Evolutionary conservation across 2,113 vertebrate genomes (phyloP), one percentile per base, ranked within the genome.

Genomic region (Nipponia nippon): DNA sequence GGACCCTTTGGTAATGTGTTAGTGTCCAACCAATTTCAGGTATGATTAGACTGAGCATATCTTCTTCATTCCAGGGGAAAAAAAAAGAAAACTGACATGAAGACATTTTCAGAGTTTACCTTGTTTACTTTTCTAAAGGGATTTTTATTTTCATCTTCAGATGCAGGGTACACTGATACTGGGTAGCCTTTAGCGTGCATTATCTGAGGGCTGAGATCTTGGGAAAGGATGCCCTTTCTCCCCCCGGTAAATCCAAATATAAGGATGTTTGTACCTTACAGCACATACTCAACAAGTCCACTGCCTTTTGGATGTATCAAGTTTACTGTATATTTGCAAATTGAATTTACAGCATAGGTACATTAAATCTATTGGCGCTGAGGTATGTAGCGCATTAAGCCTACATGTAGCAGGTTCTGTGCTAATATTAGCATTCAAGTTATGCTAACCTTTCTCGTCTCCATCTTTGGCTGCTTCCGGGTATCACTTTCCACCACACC

Each of bases 351-450:
- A 95, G 72, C 63, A 10, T 77, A 30, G 46, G 38, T 93, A 65
- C 67, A 53, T 76, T 77, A 70, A 70, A 29, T 75, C 63, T 87
- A 6, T 89, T 89, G 80, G 63, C 6, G 4, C 52, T 63, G 61
- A 86, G 84, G 55, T 79, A 72, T 47, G 82, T n/a, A 83, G 89
- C n/a, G 86, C 26, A 2, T n/a, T 65, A 83, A 94, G 89, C 83
- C 83, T 59, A 27, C 72, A 46, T 11, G 59, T 58, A 47, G 89
- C 91, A 89, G 77, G 29, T 78, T 84, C 72, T 95, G 72, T 78
- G 83, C 87, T 96, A 92, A 94, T 84, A 75, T 84, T 87, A 96
- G 93, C 89, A 77, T 58, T 86, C 29, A 89, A 89, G 91, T 92
- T 87, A n/a, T 6, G 72, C 69, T 70, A 91, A 63, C 72, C 67